Conservation (phyloP, 2,888 invertebrate genomes). For the Galeruca laticollis region DNA sequence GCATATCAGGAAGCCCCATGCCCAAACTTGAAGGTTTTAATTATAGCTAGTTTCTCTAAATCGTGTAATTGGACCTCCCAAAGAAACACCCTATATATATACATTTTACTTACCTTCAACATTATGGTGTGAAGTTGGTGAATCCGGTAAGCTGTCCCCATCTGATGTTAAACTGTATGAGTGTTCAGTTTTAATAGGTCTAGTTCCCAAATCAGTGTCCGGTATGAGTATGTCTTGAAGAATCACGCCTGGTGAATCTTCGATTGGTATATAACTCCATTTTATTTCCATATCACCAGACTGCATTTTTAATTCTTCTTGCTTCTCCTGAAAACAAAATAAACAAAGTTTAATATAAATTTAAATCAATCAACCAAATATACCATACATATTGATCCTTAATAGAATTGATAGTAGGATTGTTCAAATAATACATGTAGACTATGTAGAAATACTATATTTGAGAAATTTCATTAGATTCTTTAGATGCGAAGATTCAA, state of each 20-base stretch:
- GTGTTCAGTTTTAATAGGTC: conserved; percentile 93
- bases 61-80: no score
- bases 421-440: no score
- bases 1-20: no score
- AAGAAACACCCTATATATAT: no score
- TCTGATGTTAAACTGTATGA: conserved; percentile 87
- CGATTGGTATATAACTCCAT: conserved; percentile 76
- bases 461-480: no score
- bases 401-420: no score
- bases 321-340: conserved; percentile 60
- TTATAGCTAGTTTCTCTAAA: no score
- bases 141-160: conserved; percentile 78
- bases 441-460: no score
- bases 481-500: no score
- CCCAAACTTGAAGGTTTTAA: no score
- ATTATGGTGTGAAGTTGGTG: conserved; percentile 72
- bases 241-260: conserved; percentile 79
- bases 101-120: conserved; percentile 73
- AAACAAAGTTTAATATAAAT: background rate
- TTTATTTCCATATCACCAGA: conserved; percentile 51
- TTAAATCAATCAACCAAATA: background rate
- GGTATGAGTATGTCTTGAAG: conserved; percentile 91
- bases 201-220: conserved; percentile 83
- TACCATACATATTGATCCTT: no score
- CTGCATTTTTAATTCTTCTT: conserved; percentile 54